Percentiles rank a stretch among this genome's conserved stretches.
Evolutionary conservation across 2,797 vertebrate species (phyloP).

Genomic region (Xiphophorus birchmanni): DNA sequence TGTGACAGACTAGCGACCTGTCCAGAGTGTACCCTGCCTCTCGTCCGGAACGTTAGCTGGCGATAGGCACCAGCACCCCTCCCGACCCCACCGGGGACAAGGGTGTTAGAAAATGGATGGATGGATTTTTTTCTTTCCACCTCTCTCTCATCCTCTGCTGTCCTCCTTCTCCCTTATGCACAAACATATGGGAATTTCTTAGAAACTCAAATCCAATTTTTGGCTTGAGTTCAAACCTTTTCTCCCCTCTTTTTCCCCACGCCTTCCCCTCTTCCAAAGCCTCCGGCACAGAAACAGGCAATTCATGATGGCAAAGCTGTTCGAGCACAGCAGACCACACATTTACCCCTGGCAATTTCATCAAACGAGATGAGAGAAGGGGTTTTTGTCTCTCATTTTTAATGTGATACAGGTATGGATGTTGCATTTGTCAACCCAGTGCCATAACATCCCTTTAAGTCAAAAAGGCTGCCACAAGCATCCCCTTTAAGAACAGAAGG

Average conservation of each 20-base stretch:
- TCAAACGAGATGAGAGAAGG: constrained; percentile 61
- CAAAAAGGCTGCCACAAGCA: constrained; percentile 45
- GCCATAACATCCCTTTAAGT: constrained; percentile 47
- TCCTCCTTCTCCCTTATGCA: constrained; percentile 34
- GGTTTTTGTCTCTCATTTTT: constrained; percentile 51
- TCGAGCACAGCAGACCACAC: constrained; percentile 60
- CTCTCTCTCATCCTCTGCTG: constrained; percentile 35
- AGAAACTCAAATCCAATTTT: constrained; percentile 77
- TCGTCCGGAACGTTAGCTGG: too few relatives aligned
- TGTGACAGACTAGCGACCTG: too few relatives aligned
- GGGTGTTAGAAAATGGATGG: too few relatives aligned
- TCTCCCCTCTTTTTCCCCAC: not conserved
- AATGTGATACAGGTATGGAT: constrained; percentile 70
- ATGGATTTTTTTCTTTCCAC: not conserved
- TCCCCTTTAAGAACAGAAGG: constrained; percentile 24
- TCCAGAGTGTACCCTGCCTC: too few relatives aligned
- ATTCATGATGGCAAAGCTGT: constrained; percentile 69
- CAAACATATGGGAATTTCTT: constrained; percentile 74
- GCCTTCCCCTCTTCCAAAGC: constrained; percentile 29
- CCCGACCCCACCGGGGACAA: too few relatives aligned
- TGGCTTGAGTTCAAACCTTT: constrained; percentile 65
- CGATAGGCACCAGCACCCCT: too few relatives aligned
- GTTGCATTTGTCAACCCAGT: constrained; percentile 53
- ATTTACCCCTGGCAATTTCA: constrained; percentile 63
- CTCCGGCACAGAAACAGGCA: constrained; percentile 64